phyloP scores from a whole-genome alignment of 2,113 vertebrate genomes.

The Neomonachus schauinslandi region DNA sequence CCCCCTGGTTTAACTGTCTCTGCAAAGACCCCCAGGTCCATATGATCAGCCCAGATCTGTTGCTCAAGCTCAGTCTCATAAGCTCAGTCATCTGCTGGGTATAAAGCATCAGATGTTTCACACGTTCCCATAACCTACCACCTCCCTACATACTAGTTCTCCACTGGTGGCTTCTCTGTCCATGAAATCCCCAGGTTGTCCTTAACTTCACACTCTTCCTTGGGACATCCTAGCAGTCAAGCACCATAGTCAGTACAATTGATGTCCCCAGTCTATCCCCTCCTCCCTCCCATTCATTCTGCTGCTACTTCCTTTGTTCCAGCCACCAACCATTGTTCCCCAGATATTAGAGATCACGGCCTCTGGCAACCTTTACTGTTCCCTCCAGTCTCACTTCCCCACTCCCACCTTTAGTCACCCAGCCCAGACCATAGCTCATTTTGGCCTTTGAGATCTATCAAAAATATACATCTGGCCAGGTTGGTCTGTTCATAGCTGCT shows the following conservation, averaged over 20 bases:
- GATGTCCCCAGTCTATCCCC: not conserved
- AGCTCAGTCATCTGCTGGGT: not conserved
- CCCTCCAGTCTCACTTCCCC: not conserved
- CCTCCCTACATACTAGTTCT: rapidly evolving
- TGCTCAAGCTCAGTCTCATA: not conserved
- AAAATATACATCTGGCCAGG: not conserved
- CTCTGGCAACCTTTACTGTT: not conserved
- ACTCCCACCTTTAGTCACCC: not conserved
- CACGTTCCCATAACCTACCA: not conserved
- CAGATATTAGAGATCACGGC: not conserved
- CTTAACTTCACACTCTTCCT: not conserved
- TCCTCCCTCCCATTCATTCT: not conserved
- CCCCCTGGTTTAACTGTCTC: not conserved
- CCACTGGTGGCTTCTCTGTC: not conserved
- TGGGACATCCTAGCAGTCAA: rapidly evolving
- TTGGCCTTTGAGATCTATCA: not conserved
- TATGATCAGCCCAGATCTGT: not conserved
- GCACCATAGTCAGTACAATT: rapidly evolving
- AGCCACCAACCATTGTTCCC: not conserved
- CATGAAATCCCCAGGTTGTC: not conserved
- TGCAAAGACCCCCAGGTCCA: not conserved
- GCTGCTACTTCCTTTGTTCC: not conserved
- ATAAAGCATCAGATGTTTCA: not conserved
- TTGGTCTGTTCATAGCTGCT: not conserved
- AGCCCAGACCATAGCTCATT: not conserved